These are phyloP conservation scores for Macrotus californicus DNA, from an alignment of 2,113 vertebrate genomes.

Conservation along the genomic window DNA sequence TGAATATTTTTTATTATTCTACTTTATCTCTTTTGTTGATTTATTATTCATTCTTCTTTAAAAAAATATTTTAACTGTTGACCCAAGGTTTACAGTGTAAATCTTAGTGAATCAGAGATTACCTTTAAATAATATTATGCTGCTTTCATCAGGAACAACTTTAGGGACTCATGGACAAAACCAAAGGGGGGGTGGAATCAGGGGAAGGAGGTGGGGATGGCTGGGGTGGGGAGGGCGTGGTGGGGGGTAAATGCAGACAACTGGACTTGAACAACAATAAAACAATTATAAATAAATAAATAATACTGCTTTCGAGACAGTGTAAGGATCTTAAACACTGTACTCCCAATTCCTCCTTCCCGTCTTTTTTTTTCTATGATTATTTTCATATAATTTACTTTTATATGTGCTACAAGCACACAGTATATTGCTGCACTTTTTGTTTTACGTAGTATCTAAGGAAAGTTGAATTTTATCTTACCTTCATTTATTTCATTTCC, in stretches of 20 bases:
- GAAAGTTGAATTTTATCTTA: neutral
- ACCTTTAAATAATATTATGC: neutral
- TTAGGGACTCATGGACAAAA: too few species aligned
- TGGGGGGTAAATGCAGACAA: too few species aligned
- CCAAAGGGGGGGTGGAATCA: too few species aligned
- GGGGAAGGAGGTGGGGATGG: too few species aligned
- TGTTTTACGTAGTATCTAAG: neutral
- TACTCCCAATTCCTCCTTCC: neutral
- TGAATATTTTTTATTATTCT: neutral
- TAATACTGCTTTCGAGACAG: too few species aligned
- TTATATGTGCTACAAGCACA: neutral
- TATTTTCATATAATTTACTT: neutral
- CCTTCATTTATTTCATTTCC: neutral
- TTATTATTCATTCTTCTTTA: neutral
- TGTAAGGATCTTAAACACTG: neutral
- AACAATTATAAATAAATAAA: too few species aligned
- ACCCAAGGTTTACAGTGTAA: neutral
- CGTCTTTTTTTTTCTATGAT: neutral
- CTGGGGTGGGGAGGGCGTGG: too few species aligned
- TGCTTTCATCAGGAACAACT: too few species aligned
- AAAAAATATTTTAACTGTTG: neutral
- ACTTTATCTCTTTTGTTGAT: neutral
- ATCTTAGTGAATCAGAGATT: neutral
- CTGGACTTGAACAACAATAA: too few species aligned
- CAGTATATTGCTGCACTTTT: neutral